Conservation (phyloP, 2,113 vertebrate genomes). For the Varanus komodoensis region DNA sequence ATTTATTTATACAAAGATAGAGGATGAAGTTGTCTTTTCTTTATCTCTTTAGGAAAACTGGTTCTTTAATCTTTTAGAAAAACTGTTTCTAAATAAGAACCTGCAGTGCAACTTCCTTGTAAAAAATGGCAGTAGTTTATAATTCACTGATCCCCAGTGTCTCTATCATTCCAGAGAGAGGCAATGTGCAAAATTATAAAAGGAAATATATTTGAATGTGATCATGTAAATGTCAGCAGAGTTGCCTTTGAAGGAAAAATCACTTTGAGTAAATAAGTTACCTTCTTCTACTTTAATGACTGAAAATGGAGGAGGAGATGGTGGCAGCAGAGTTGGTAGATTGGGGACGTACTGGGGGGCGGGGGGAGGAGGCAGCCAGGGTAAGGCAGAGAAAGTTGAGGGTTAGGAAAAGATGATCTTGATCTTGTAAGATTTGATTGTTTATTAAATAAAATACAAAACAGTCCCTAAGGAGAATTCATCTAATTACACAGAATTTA, state of each 20-base stretch:
- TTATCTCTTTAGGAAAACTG: slow-evolving; percentile 26
- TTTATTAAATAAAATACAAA: slow-evolving; percentile 44
- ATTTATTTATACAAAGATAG: slow-evolving; percentile 4
- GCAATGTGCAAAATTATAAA: slow-evolving; percentile 39
- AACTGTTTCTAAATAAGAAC: not conserved
- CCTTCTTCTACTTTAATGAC: slow-evolving; percentile 61
- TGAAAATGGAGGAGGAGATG: not conserved
- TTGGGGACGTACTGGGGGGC: no score
- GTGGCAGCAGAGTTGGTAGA: no score
- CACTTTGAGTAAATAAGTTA: slow-evolving; percentile 58
- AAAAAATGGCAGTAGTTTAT: slow-evolving; percentile 36
- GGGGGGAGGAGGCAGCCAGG: no score
- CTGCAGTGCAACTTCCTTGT: slow-evolving; percentile 16
- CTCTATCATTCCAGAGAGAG: slow-evolving; percentile 47
- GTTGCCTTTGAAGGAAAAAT: slow-evolving; percentile 49
- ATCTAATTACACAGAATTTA: not conserved
- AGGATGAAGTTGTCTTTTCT: not conserved
- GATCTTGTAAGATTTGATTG: not conserved
- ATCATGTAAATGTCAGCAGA: slow-evolving; percentile 62
- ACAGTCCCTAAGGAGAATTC: not conserved
- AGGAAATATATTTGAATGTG: slow-evolving; percentile 47
- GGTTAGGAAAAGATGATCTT: no score
- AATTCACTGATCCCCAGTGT: slow-evolving; percentile 17
- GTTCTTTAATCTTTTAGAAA: not conserved
- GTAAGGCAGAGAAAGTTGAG: no score